Evolutionary conservation across 2,888 invertebrate genomes (phyloP).

Genomic region (Athalia rosae): DNA sequence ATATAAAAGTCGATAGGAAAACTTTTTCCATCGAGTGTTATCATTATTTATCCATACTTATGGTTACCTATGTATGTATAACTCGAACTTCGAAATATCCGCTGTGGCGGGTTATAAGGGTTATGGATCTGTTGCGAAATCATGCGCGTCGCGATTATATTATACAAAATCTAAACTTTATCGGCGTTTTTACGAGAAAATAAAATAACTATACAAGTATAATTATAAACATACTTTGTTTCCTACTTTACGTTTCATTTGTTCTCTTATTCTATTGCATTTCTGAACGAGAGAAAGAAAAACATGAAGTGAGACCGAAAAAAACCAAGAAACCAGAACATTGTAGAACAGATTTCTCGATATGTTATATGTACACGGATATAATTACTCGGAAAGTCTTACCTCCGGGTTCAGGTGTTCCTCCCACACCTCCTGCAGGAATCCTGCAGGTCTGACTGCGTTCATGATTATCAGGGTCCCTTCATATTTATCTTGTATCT

Average conservation of each 20-base stretch:
- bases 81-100: too few species aligned
- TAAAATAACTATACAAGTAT: background rate
- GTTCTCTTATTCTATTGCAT: background rate
- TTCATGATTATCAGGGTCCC: slow-evolving; percentile 53
- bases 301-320: background rate
- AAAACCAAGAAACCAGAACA: slow-evolving; percentile 53
- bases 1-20: slow-evolving; percentile 7
- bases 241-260: background rate
- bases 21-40: too few species aligned
- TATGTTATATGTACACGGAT: too few species aligned
- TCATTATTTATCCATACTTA: too few species aligned
- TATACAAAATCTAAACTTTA: background rate
- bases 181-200: background rate
- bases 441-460: slow-evolving; percentile 49
- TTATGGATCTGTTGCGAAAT: slow-evolving; percentile 41
- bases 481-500: background rate
- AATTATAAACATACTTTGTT: background rate
- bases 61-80: too few species aligned
- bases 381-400: slow-evolving; percentile 47
- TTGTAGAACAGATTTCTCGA: too few species aligned
- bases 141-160: slow-evolving; percentile 11
- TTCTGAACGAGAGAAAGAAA: background rate
- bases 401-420: slow-evolving; percentile 59
- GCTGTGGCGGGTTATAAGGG: slow-evolving; percentile 1
- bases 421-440: slow-evolving; percentile 55